phyloP scores from a whole-genome alignment of 1,140 invertebrate species.

The Hesperophylax magnus region DNA sequence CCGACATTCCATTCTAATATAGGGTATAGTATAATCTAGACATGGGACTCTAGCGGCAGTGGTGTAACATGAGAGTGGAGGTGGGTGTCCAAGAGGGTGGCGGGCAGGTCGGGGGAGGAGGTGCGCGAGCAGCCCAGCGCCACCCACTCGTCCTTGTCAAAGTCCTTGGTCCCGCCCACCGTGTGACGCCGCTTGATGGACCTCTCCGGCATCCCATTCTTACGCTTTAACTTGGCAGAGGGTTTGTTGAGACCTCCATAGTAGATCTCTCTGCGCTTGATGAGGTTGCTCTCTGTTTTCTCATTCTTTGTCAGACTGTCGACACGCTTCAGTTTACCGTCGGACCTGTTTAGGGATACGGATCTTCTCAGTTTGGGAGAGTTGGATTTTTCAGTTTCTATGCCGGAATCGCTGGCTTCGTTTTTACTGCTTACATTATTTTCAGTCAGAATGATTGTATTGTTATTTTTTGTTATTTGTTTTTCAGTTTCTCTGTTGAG shows the following conservation, averaged over 20 bases:
- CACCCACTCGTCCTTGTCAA: constrained; percentile 70
- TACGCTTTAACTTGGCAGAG: constrained; percentile 78
- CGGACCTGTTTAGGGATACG: constrained; percentile 67
- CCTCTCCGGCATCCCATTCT: constrained; percentile 82
- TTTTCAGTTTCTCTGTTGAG: constrained; percentile 67
- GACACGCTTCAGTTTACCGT: constrained; percentile 67
- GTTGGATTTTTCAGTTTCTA: constrained; percentile 47
- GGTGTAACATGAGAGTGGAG: constrained; percentile 57
- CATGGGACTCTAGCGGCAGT: constrained; percentile 68
- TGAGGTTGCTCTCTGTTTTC: constrained; percentile 86
- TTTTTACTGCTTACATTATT: constrained; percentile 48
- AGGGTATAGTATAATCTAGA: constrained; percentile 58
- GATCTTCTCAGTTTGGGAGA: constrained; percentile 62
- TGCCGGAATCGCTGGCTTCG: constrained; percentile 44
- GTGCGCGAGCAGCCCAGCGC: constrained; percentile 66
- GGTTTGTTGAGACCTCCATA: constrained; percentile 66
- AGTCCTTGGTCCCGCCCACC: constrained; percentile 91
- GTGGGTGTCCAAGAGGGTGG: constrained; percentile 63
- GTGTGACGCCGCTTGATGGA: constrained; percentile 92
- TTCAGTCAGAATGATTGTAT: constrained; percentile 50
- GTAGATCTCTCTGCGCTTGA: constrained; percentile 77
- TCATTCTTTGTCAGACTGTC: constrained; percentile 82
- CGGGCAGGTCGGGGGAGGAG: constrained; percentile 68
- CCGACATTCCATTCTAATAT: no score
- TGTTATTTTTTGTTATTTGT: constrained; percentile 53